phyloP scores from a whole-genome alignment of 2,113 vertebrate genomes.

The Boleophthalmus pectinirostris region DNA sequence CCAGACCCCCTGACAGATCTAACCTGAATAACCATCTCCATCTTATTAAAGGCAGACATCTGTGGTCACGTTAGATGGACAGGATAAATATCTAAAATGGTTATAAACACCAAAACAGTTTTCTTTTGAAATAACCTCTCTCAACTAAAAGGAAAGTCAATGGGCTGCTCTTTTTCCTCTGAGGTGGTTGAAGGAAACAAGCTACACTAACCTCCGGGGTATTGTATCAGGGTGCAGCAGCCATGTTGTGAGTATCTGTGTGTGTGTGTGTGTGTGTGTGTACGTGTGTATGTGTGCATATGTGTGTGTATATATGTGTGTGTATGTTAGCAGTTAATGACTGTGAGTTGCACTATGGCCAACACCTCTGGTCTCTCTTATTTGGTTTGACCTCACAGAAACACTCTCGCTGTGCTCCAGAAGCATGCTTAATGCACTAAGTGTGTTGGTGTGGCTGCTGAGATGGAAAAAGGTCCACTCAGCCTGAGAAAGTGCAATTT shows the following conservation, averaged over 20 bases:
- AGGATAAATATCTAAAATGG: conserved; percentile 33
- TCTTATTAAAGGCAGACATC: conserved; percentile 66
- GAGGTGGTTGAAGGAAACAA: conserved; percentile 65
- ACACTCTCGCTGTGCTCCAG: conserved; percentile 62
- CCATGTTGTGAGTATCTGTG: background rate
- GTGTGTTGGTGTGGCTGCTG: conserved; percentile 43
- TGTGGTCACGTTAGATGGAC: conserved; percentile 50
- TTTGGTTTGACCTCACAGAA: conserved; percentile 65
- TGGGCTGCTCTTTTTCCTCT: conserved; percentile 9
- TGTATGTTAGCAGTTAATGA: conserved; percentile 32
- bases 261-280: conserved; percentile 15
- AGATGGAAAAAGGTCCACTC: conserved; percentile 53
- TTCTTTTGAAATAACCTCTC: conserved; percentile 28
- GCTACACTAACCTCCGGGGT: conserved; percentile 51
- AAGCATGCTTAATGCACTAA: conserved; percentile 54
- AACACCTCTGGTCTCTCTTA: conserved; percentile 67
- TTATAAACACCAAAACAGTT: conserved; percentile 25
- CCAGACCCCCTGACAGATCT: conserved; percentile 72
- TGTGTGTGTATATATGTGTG: background rate
- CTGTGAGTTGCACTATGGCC: conserved; percentile 54
- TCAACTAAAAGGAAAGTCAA: conserved; percentile 24
- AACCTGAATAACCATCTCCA: conserved; percentile 58
- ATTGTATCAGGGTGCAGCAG: conserved; percentile 56
- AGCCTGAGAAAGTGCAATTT: conserved; percentile 39
- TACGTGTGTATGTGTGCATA: background rate